phyloP scores from a whole-genome alignment of 92 coral and sea anemone species.

The Plumapathes pennacea region DNA sequence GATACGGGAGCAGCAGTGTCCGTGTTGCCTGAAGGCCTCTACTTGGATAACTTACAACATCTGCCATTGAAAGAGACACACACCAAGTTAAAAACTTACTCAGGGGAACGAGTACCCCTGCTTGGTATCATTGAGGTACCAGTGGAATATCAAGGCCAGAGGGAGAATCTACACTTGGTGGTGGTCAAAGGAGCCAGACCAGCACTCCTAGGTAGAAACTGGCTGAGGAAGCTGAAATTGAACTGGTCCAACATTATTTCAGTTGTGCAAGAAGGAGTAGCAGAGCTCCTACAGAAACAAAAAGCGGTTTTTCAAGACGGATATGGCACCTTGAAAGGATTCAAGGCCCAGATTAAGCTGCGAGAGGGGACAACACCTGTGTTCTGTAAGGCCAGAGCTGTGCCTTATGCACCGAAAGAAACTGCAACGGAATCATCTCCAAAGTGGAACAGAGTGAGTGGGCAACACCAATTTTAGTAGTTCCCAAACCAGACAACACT shows the following conservation, averaged over 20 bases:
- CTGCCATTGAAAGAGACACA: slow-evolving; percentile 4
- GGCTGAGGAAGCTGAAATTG: slow-evolving; percentile 21
- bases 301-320: slow-evolving; percentile 28
- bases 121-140: slow-evolving; percentile 14
- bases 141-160: slow-evolving; percentile 24
- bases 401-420: slow-evolving; percentile 8
- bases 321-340: slow-evolving; percentile 19
- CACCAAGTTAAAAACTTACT: slow-evolving; percentile 11
- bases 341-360: slow-evolving; percentile 15
- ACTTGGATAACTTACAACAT: slow-evolving; percentile 9
- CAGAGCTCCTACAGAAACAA: slow-evolving; percentile 15
- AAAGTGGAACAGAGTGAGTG: no score
- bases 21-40: slow-evolving; percentile 20
- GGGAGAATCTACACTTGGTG: slow-evolving; percentile 4
- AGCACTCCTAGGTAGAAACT: slow-evolving; percentile 32
- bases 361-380: slow-evolving; percentile 2
- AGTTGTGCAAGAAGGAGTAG: neutral
- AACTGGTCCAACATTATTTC: slow-evolving; percentile 16
- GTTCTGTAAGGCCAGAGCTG: slow-evolving; percentile 24
- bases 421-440: slow-evolving; percentile 9
- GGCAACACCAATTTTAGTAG: no score
- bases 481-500: slow-evolving; percentile 1
- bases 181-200: slow-evolving; percentile 20
- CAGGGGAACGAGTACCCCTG: slow-evolving; percentile 8
- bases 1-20: slow-evolving; percentile 41